Evolutionary conservation across 2,888 invertebrate genomes (phyloP).

Genomic region (Drosophila silvestris): DNA sequence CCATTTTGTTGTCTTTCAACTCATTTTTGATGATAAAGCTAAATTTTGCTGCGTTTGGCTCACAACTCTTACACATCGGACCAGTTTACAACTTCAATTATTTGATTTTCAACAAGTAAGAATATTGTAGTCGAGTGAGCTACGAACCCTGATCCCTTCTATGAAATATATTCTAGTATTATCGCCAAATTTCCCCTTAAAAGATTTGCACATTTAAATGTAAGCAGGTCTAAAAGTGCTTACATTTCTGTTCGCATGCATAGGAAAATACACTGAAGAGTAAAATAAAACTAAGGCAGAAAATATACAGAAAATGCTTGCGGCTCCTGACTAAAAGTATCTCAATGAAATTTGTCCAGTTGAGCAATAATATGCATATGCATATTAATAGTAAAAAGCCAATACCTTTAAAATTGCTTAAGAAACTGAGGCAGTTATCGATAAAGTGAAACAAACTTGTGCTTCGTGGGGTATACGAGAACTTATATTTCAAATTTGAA

Average conservation of each 20-base stretch:
- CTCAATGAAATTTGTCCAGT: neutral
- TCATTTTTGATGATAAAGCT: neutral
- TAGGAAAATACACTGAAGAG: neutral
- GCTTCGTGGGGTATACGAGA: neutral
- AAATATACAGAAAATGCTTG: neutral
- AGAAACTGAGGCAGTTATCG: neutral
- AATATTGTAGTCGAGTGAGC: neutral
- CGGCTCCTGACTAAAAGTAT: neutral
- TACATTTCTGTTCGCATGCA: neutral
- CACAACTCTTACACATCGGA: neutral
- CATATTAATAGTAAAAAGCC: neutral
- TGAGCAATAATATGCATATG: neutral
- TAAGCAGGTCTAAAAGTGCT: neutral
- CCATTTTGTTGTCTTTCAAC: neutral
- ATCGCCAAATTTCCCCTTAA: neutral
- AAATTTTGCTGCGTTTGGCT: neutral
- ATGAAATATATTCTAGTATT: neutral
- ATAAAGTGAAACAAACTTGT: neutral
- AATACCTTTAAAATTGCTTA: neutral
- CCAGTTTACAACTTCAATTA: neutral
- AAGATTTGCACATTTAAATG: neutral
- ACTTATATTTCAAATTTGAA: neutral
- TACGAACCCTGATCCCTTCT: neutral
- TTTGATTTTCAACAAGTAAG: neutral
- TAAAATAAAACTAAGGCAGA: neutral